Base-by-base conservation (phyloP, 2,888 invertebrate genomes). In the Troides helena region DNA sequence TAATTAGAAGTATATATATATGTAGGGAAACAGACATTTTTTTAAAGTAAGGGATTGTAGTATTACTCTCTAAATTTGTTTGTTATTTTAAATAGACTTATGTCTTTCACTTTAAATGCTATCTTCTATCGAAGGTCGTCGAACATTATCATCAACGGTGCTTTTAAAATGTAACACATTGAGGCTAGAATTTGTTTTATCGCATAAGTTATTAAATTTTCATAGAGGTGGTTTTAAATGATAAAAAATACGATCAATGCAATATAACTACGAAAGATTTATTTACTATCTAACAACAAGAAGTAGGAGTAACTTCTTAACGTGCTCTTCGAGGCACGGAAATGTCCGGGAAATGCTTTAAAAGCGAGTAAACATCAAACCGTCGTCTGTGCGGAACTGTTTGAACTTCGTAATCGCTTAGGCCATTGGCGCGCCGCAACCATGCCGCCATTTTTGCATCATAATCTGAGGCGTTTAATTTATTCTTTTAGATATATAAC, bases 351-450 rank as follows among this genome's bases (percentile, higher is more conserved):
- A 68, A 68, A 50, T 50, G 63, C 58, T 46, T 63, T 25, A 63
- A 68, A 68, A 68, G 68, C 59, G 59, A 46, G 25, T 63, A 58
- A 68, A 58, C 68, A 68, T 68, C 36, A 63, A 68, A 59, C 50
- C 46, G 50, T 58, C 58, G 50, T 25, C 23, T 30, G 60, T 58
- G 63, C 30, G 64, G 53, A 64, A 56, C 63, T 63, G 63, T 63
- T 63, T 63, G 68, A 59, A 63, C 62, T 68, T 68, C 62, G 43
- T 62, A 68, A 68, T 58, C 62, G 46, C 62, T 68, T 62, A 62
- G 46, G 56, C 62, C 56, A 62, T 62, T 58, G 57, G 67, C 53
- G 39, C n/a, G 21, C 62, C 56, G 59, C 57, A 57, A 57, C 50
- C 50, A 50, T 8, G 21, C n/a, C n/a, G 57, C 5, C 57, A 21